Percentiles rank a stretch among this genome's conserved stretches.
phyloP scores from a whole-genome alignment of 1,140 invertebrate genomes.

The Phthorimaea operculella region DNA sequence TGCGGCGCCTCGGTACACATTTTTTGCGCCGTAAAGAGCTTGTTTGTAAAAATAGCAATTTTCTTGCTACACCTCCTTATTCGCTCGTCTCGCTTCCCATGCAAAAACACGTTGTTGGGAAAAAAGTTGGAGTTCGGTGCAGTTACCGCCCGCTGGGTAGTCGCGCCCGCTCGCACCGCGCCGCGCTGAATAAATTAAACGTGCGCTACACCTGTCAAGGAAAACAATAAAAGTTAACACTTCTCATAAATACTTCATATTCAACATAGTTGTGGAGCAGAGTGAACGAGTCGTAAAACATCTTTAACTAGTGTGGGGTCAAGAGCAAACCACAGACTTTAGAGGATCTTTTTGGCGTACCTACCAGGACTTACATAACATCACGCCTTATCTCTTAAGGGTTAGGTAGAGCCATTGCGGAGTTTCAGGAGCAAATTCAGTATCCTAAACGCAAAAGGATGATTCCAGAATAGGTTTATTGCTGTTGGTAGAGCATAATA shows the following conservation, averaged over 20 bases:
- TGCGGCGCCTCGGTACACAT: conserved; percentile 25
- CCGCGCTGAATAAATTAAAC: conserved; percentile 4
- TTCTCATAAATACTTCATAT: not conserved
- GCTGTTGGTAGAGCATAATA: no score
- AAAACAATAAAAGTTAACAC: conserved; percentile 1
- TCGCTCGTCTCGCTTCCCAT: conserved; percentile 23
- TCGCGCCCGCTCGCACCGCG: conserved; percentile 15
- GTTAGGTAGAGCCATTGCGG: no score
- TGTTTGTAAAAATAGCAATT: conserved; percentile 40
- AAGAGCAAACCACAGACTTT: no score
- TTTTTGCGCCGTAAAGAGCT: conserved; percentile 30
- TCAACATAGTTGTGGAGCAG: not conserved
- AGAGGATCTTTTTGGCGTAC: no score
- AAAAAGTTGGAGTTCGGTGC: conserved; percentile 21
- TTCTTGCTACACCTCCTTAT: conserved; percentile 27
- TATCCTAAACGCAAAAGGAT: no score
- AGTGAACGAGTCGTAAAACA: not conserved
- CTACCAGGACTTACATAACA: no score
- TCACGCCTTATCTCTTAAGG: no score
- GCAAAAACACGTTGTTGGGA: conserved; percentile 26
- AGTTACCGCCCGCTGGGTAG: conserved; percentile 27
- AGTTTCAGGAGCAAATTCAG: no score
- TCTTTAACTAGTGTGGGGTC: no score
- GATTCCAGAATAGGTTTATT: no score
- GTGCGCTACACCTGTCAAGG: conserved; percentile 3